These are phyloP conservation scores for Boloria selene DNA, from an alignment of 2,888 invertebrate genomes.

Conservation along the genomic window DNA sequence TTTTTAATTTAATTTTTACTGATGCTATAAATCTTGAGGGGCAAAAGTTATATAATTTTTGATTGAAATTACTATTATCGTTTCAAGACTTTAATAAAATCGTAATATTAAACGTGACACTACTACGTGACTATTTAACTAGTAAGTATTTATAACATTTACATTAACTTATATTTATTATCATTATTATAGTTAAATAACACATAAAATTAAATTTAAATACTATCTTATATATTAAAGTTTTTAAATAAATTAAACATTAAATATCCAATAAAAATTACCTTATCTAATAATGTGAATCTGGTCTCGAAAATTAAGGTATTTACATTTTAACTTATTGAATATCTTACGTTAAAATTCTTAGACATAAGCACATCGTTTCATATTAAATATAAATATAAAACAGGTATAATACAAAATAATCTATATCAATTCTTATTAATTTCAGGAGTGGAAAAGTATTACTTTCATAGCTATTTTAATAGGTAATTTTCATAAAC, in stretches of 20 bases:
- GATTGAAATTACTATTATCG: conserved; percentile 12
- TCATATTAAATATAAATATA: conserved; percentile 7
- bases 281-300: too few species aligned
- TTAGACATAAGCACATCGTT: not conserved
- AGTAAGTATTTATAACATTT: too few species aligned
- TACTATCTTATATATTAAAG: too few species aligned
- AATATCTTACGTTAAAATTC: not conserved
- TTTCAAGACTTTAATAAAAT: conserved; percentile 10
- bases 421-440: conserved; percentile 81
- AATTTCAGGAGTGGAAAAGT: conserved; percentile 79
- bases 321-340: too few species aligned
- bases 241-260: too few species aligned
- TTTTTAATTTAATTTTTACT: conserved; percentile 82
- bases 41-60: conserved; percentile 47
- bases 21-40: conserved; percentile 62
- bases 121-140: too few species aligned
- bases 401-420: conserved; percentile 55
- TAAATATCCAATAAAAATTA: too few species aligned
- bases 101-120: conserved; percentile 29
- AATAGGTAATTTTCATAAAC: conserved; percentile 82
- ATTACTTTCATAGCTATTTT: conserved; percentile 82
- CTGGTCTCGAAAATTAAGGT: too few species aligned
- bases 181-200: too few species aligned
- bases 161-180: too few species aligned
- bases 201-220: too few species aligned